These are phyloP conservation scores for Cochlearius cochlearius DNA, from an alignment of 2,113 vertebrate genomes.

Conservation along the genomic window DNA sequence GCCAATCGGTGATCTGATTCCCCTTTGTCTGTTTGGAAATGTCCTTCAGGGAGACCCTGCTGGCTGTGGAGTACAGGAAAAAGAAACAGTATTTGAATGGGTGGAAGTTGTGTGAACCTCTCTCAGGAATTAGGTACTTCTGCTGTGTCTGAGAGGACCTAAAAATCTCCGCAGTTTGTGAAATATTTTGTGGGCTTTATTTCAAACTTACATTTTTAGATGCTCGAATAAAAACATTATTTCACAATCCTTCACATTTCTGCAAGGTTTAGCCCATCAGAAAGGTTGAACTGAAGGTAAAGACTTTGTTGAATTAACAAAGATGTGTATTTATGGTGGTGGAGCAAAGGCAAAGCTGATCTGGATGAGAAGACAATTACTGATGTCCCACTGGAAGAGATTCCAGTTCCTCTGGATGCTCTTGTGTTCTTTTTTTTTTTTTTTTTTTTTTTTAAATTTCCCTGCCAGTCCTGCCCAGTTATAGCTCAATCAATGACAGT, in stretches of 20 bases:
- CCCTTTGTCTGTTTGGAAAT: background rate
- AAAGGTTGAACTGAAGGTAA: background rate
- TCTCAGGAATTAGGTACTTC: slow-evolving; percentile 54
- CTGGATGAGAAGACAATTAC: background rate
- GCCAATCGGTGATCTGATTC: background rate
- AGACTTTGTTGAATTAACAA: background rate
- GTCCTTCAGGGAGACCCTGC: background rate
- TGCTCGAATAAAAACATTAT: background rate
- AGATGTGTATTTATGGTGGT: background rate
- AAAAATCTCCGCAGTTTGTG: background rate
- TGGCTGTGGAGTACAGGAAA: background rate
- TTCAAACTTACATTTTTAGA: slow-evolving; percentile 8
- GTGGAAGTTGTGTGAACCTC: background rate
- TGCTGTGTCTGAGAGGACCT: slow-evolving; percentile 11
- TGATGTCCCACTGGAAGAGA: background rate
- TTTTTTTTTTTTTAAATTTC: background rate
- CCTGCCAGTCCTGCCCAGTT: background rate
- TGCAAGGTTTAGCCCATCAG: slow-evolving; percentile 8
- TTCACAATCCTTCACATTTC: slow-evolving; percentile 34
- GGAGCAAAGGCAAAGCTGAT: background rate
- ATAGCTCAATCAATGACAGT: background rate
- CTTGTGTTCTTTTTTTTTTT: background rate
- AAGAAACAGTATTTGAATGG: background rate
- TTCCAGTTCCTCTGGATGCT: background rate
- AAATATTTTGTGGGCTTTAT: background rate